Evolutionary conservation across 2,888 invertebrate species (phyloP), one percentile per base, ranked within the genome.

Genomic region (Drosophila melanocephala): DNA sequence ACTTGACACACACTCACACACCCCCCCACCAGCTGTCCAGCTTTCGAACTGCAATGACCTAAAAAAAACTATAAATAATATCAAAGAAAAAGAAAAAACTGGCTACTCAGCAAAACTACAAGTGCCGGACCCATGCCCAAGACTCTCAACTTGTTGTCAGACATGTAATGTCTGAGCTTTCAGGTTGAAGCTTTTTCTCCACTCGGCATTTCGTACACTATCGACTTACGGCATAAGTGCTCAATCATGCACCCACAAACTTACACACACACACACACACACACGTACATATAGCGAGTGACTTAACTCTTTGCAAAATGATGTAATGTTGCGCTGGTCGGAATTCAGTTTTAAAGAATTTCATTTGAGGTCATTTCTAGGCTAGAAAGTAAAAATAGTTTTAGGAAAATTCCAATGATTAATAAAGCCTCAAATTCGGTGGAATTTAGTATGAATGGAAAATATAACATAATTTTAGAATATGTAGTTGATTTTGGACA

Each of bases 1-100:
- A 88, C 88, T 88, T 88, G 88, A 89, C 90, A 91, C 78, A 87
- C 72, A 65, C 79, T 61, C 55, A 61, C 53, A 56, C 67, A 53
- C 58, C 44, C 71, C 58, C 56, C 56, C 47, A 63, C 62, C 26
- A 62, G 67, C 72, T 71, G 80, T 68, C 67, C 75, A 65, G 58
- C 65, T 66, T 66, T 71, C 62, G 63, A 56, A 70, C 75, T 80
- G 83, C 72, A 80, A 74, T 79, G 81, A 82, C 85, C 87, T 60
- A 75, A 79, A 79, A 79, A 77, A 78, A 81, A 53, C 59, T 57
- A 73, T 19, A 68, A 68, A 68, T 65, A 64, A 39, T 26, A 69
- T 59, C 68, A 52, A 55, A 60, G 52, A 61, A 71, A 74, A 71
- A 70, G 70, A 58, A 68, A 77, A 72, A 71, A 71, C 53, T 68